phyloP scores from a whole-genome alignment of 2,113 vertebrate genomes.

The Aphyosemion australe region DNA sequence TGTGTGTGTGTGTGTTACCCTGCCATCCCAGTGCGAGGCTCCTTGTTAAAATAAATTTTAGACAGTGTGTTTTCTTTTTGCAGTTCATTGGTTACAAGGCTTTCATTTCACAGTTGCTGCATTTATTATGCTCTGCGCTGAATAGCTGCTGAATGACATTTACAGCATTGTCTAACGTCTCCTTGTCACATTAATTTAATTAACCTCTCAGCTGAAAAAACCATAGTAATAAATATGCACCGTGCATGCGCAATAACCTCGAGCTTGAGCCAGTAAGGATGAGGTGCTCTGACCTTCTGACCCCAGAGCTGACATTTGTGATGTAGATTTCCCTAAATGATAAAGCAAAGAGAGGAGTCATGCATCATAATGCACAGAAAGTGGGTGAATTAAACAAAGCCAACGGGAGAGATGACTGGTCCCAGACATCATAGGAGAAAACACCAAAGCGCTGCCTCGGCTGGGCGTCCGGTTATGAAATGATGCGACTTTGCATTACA shows the following conservation, averaged over 20 bases:
- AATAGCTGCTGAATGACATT: conserved; percentile 58
- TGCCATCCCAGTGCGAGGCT: conserved; percentile 18
- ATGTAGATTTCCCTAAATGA: not conserved
- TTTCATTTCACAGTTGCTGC: conserved; percentile 57
- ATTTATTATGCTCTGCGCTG: conserved; percentile 48
- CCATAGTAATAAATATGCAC: conserved; percentile 30
- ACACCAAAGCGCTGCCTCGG: conserved; percentile 23
- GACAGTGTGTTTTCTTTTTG: conserved; percentile 2
- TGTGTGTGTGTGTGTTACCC: not conserved
- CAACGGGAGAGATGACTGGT: not conserved
- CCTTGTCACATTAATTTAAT: conserved; percentile 64
- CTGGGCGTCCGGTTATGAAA: conserved; percentile 45
- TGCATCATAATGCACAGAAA: not conserved
- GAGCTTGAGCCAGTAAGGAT: conserved; percentile 10
- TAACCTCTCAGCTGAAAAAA: conserved; percentile 57
- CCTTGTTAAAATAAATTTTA: conserved; percentile 20
- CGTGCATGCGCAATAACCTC: conserved; percentile 39
- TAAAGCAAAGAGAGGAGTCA: conserved; percentile 24
- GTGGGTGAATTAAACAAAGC: not conserved
- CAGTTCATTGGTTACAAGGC: conserved; percentile 28
- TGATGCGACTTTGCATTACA: conserved; percentile 30
- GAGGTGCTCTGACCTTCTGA: not conserved
- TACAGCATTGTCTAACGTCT: conserved; percentile 51
- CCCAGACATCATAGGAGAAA: conserved; percentile 2
- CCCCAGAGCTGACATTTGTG: not conserved